These are phyloP conservation scores for Siniperca obscura DNA, from an alignment of 2,797 vertebrate species.

Conservation along the genomic window DNA sequence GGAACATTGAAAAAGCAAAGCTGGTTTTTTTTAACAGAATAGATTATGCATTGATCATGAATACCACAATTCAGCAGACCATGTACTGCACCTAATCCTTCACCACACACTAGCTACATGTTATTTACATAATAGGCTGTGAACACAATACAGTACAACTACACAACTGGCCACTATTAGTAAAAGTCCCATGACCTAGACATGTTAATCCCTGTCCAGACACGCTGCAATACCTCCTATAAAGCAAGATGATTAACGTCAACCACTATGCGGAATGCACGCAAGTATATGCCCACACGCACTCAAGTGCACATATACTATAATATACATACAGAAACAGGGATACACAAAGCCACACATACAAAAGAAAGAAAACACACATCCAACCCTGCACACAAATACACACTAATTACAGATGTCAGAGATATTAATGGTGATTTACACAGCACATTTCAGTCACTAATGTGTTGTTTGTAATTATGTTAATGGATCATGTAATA, in stretches of 20 bases:
- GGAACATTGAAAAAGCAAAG: not conserved
- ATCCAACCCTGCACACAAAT: not conserved
- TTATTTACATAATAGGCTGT: constrained; percentile 37
- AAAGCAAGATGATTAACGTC: constrained; percentile 71
- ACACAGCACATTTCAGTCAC: constrained; percentile 3
- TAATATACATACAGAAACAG: not conserved
- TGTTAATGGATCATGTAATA: constrained; percentile 21
- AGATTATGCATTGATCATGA: constrained; percentile 18
- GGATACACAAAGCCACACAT: not conserved
- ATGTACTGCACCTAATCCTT: constrained; percentile 23
- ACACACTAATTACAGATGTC: constrained; percentile 2
- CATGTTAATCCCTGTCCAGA: constrained; percentile 82
- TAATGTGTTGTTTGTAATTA: constrained; percentile 34
- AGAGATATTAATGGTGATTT: constrained; percentile 35
- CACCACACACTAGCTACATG: constrained; percentile 13
- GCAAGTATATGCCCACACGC: constrained; percentile 9
- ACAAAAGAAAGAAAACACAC: not conserved
- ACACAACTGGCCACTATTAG: constrained; percentile 76
- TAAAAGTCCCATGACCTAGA: constrained; percentile 81
- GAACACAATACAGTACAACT: constrained; percentile 35
- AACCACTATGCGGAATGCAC: constrained; percentile 9
- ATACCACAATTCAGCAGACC: constrained; percentile 6
- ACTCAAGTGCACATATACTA: not conserved
- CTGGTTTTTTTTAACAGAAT: not conserved
- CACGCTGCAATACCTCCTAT: constrained; percentile 70